These are phyloP conservation scores for Epicampocera succincta DNA, from an alignment of 2,888 invertebrate genomes.

Conservation along the genomic window DNA sequence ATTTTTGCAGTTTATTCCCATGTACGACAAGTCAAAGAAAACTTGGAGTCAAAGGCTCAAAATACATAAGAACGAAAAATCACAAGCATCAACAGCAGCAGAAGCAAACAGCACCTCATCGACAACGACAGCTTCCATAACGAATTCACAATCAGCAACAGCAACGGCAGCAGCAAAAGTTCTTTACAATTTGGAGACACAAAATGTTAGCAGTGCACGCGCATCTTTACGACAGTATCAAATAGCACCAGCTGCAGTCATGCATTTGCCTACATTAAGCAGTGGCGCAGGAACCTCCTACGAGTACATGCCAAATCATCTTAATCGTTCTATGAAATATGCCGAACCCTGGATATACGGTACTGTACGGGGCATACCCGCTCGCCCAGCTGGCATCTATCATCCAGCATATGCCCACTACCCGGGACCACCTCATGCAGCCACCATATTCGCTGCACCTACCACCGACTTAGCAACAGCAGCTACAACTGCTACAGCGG, in stretches of 20 bases:
- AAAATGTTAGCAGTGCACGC: slow-evolving; percentile 50
- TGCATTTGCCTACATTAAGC: slow-evolving; percentile 64
- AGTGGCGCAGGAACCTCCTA: slow-evolving; percentile 67
- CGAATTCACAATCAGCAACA: slow-evolving; percentile 46
- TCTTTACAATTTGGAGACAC: slow-evolving; percentile 71
- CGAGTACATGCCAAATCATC: slow-evolving; percentile 83
- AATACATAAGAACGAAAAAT: slow-evolving; percentile 83
- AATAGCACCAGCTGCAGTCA: slow-evolving; percentile 57
- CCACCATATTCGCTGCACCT: slow-evolving; percentile 75
- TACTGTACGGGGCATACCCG: slow-evolving; percentile 85
- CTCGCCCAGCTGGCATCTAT: slow-evolving; percentile 78
- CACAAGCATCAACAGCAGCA: slow-evolving; percentile 80
- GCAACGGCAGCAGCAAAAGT: slow-evolving; percentile 59
- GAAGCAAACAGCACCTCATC: slow-evolving; percentile 69
- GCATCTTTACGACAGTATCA: slow-evolving; percentile 60
- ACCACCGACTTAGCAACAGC: slow-evolving; percentile 80
- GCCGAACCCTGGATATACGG: slow-evolving; percentile 93
- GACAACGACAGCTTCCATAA: slow-evolving; percentile 70
- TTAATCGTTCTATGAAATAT: slow-evolving; percentile 92
- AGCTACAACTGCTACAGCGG: slow-evolving; percentile 82
- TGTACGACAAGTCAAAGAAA: slow-evolving; percentile 84
- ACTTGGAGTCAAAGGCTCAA: slow-evolving; percentile 88
- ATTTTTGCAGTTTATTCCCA: slow-evolving; percentile 74
- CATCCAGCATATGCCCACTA: slow-evolving; percentile 74
- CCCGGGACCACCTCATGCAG: slow-evolving; percentile 73